phyloP scores from a whole-genome alignment of 2,888 invertebrate genomes.

The Diadromus collaris region DNA sequence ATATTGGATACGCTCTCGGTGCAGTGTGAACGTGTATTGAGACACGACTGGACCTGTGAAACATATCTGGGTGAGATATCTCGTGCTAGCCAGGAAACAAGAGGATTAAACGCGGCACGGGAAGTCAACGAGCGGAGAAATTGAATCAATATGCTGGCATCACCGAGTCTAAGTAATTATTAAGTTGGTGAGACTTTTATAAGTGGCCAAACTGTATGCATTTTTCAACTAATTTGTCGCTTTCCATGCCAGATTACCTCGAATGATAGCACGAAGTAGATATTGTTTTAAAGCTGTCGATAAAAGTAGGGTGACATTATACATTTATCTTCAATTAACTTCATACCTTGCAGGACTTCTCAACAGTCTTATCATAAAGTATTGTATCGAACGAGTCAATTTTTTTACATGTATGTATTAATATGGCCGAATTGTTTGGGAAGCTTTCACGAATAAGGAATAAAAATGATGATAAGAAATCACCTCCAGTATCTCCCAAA shows the following conservation, averaged over 20 bases:
- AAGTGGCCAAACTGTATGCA: background rate
- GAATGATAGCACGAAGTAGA: background rate
- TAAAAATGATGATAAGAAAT: background rate
- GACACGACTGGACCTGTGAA: background rate
- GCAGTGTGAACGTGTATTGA: background rate
- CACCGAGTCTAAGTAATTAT: too few relatives aligned
- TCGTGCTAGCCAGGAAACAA: background rate
- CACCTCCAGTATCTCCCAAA: constrained; percentile 25
- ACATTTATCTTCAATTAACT: background rate
- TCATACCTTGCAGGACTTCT: background rate
- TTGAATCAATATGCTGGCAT: too few relatives aligned
- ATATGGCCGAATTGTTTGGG: background rate
- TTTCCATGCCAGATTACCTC: background rate
- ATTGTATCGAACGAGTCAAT: background rate
- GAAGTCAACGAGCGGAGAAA: background rate
- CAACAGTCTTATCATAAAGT: background rate
- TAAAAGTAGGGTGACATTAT: background rate
- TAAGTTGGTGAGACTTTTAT: too few relatives aligned
- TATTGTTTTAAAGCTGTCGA: background rate
- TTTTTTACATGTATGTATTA: background rate
- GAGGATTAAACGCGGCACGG: background rate
- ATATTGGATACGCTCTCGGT: background rate
- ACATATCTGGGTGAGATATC: background rate
- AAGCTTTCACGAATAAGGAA: background rate
- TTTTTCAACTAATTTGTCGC: background rate